Conservation (phyloP, 1,140 invertebrate genomes). For the Euglossa dilemma region DNA sequence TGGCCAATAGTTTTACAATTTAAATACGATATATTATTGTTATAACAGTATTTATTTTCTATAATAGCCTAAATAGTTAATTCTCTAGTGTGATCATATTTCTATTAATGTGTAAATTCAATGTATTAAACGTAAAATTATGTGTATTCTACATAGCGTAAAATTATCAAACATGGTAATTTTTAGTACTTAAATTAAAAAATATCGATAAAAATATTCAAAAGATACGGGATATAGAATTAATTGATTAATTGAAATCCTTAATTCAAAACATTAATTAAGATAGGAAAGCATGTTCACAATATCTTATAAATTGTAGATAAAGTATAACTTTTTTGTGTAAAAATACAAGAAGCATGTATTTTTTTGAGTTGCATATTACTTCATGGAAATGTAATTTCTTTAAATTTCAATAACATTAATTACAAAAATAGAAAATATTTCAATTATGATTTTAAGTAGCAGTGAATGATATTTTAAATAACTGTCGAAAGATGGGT, state of each 20-base stretch:
- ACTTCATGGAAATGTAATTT: neutral
- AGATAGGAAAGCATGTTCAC: slow-evolving; percentile 7
- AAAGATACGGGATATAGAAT: neutral
- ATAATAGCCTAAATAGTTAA: neutral
- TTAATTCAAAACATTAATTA: slow-evolving; percentile 30
- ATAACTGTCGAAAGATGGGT: slow-evolving; percentile 35
- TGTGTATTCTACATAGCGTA: neutral
- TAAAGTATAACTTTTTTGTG: slow-evolving; percentile 14
- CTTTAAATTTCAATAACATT: slow-evolving; percentile 38
- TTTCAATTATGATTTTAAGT: slow-evolving; percentile 39
- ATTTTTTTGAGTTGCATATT: slow-evolving; percentile 8
- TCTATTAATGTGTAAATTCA: neutral
- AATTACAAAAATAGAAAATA: slow-evolving; percentile 63
- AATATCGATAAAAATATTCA: slow-evolving; percentile 28
- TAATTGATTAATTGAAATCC: slow-evolving; percentile 50
- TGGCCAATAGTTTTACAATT: slow-evolving; percentile 14
- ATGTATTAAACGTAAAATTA: slow-evolving; percentile 6
- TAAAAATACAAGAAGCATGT: slow-evolving; percentile 16
- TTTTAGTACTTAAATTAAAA: slow-evolving; percentile 17
- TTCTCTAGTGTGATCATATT: neutral
- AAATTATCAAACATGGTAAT: slow-evolving; percentile 23
- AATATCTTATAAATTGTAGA: neutral
- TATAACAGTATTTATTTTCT: neutral
- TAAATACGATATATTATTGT: slow-evolving; percentile 7
- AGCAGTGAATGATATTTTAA: slow-evolving; percentile 38